Conservation (phyloP, 1,140 invertebrate genomes). For the Drosophila sechellia region DNA sequence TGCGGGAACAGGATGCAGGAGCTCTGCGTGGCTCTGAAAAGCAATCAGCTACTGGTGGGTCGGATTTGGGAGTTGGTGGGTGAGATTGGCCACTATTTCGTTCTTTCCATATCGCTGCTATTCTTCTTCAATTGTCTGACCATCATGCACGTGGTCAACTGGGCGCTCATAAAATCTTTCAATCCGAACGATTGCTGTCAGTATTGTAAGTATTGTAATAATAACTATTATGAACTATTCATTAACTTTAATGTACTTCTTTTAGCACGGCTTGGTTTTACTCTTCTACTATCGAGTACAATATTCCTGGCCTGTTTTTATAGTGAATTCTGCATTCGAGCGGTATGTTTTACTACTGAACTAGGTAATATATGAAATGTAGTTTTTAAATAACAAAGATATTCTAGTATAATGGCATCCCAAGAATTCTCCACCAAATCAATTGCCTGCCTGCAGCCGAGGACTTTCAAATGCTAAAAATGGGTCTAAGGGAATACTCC, state of each 20-base stretch:
- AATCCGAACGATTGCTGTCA: slow-evolving; percentile 44
- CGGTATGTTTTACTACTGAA: slow-evolving; percentile 9
- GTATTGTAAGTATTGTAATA: slow-evolving; percentile 21
- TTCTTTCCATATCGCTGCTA: slow-evolving; percentile 35
- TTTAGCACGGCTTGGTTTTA: slow-evolving; percentile 27
- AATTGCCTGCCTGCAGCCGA: neutral
- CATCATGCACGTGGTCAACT: slow-evolving; percentile 56
- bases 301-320: slow-evolving; percentile 45
- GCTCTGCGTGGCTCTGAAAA: slow-evolving; percentile 41
- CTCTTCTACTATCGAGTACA: slow-evolving; percentile 18
- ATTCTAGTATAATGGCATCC: slow-evolving; percentile 53
- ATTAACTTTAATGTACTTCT: too few species aligned
- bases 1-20: slow-evolving; percentile 19
- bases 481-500: slow-evolving; percentile 62
- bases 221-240: too few species aligned
- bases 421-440: slow-evolving; percentile 38
- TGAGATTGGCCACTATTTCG: slow-evolving; percentile 52
- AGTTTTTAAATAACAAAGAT: neutral
- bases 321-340: slow-evolving; percentile 45
- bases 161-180: slow-evolving; percentile 46
- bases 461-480: slow-evolving; percentile 16
- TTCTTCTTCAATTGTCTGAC: slow-evolving; percentile 53
- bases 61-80: slow-evolving; percentile 54
- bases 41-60: slow-evolving; percentile 46
- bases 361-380: neutral